Conservation (phyloP, 1,140 invertebrate species). For the Zaprionus nigranus region DNA sequence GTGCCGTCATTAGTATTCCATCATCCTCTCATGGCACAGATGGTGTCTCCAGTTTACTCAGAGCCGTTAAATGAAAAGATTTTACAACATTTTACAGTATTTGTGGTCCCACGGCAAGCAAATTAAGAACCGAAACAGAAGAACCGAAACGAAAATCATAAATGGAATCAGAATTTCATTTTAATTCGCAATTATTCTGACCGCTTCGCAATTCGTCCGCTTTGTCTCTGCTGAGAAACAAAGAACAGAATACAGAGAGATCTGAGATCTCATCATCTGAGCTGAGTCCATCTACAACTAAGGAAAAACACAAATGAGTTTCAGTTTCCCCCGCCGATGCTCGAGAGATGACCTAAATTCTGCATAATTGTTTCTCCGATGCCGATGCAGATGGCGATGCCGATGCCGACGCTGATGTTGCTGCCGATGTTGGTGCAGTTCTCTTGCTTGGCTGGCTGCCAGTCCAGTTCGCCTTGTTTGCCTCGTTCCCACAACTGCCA, state of each 20-base stretch:
- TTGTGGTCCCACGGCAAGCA: constrained; percentile 36
- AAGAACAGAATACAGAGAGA: constrained; percentile 27
- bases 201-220: constrained; percentile 22
- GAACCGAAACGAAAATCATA: constrained; percentile 48
- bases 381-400: constrained; percentile 4
- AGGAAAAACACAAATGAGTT: constrained; percentile 40
- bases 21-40: not conserved
- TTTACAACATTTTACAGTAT: constrained; percentile 30
- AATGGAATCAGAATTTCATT: constrained; percentile 64
- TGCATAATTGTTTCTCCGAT: constrained; percentile 67
- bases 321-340: constrained; percentile 30
- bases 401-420: not conserved
- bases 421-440: constrained; percentile 31
- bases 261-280: constrained; percentile 58
- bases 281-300: constrained; percentile 26
- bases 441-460: constrained; percentile 31
- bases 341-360: constrained; percentile 70
- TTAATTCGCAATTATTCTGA: constrained; percentile 69
- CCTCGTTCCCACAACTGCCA: constrained; percentile 30
- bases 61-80: constrained; percentile 60
- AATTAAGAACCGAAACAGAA: constrained; percentile 23
- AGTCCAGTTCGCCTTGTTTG: constrained; percentile 29
- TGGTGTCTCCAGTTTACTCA: not conserved
- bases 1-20: constrained; percentile 9
- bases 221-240: constrained; percentile 55